phyloP scores from a whole-genome alignment of 2,888 invertebrate genomes.

The Capitulum mitella region DNA sequence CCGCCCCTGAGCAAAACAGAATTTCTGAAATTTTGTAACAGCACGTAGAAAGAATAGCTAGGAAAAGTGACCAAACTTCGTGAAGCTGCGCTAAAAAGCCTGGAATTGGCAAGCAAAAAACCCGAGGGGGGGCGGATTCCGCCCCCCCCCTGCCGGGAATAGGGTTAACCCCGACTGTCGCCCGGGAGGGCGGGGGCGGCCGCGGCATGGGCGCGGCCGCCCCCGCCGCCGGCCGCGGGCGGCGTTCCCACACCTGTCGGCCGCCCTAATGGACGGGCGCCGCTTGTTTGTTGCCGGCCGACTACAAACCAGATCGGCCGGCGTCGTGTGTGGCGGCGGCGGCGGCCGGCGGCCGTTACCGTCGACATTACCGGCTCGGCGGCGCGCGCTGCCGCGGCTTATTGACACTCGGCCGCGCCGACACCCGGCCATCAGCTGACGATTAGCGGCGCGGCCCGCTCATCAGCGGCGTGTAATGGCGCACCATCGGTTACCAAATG shows the following conservation, averaged over 20 bases:
- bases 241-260: slow-evolving; percentile 1
- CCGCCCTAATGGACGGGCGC: neutral
- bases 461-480: slow-evolving; percentile 21
- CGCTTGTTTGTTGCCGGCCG: slow-evolving; percentile 10
- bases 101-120: too few species aligned
- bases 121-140: too few species aligned
- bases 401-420: slow-evolving; percentile 10
- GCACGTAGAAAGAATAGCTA: too few species aligned
- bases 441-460: slow-evolving; percentile 17
- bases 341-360: neutral
- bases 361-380: neutral
- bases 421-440: slow-evolving; percentile 14
- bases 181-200: too few species aligned
- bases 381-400: neutral
- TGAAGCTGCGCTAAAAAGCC: too few species aligned
- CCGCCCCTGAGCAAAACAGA: too few species aligned
- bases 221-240: neutral
- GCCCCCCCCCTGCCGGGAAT: too few species aligned
- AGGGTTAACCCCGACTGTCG: too few species aligned
- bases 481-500: slow-evolving; percentile 14
- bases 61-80: too few species aligned
- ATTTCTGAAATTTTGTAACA: too few species aligned
- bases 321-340: slow-evolving; percentile 4
- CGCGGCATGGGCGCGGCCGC: neutral
- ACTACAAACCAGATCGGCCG: slow-evolving; percentile 10